These are phyloP conservation scores for Agrochola macilenta DNA, from an alignment of 2,888 invertebrate species.

Conservation along the genomic window DNA sequence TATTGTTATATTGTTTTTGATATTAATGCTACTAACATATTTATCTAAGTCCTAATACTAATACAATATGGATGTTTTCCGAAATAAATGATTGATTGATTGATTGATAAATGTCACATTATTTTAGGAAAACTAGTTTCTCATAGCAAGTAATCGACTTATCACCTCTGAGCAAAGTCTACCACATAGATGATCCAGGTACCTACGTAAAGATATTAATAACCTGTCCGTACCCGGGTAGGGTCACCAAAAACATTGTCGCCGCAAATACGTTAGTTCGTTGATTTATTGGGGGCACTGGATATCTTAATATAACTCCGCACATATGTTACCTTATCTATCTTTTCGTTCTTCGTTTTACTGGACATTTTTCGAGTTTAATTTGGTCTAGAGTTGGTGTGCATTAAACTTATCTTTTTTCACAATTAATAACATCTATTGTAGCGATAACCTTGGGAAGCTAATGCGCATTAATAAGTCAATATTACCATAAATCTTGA, in stretches of 20 bases:
- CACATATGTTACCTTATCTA: conserved; percentile 54
- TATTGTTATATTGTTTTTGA: too few species aligned
- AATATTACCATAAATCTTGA: too few species aligned
- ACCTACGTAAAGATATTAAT: conserved; percentile 38
- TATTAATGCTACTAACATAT: too few species aligned
- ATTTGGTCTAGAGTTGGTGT: background rate
- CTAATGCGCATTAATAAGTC: too few species aligned
- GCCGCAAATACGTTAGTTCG: conserved; percentile 57
- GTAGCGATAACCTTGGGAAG: too few species aligned
- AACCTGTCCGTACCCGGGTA: conserved; percentile 42
- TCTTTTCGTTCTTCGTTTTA: conserved; percentile 7
- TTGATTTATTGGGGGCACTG: conserved; percentile 57
- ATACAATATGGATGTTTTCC: too few species aligned
- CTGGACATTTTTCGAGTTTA: conserved; percentile 10
- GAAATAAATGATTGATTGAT: too few species aligned
- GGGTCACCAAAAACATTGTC: conserved; percentile 62
- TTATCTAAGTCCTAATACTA: too few species aligned
- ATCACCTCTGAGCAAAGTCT: background rate
- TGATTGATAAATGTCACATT: background rate
- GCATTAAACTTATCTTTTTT: too few species aligned
- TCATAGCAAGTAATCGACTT: background rate
- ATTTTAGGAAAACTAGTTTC: background rate
- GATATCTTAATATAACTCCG: conserved; percentile 61
- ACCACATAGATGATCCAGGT: conserved; percentile 32
- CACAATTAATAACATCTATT: too few species aligned